Percentiles rank a stretch among this genome's conserved stretches.
These are phyloP conservation scores for Epinephelus awoara DNA, from an alignment of 2,797 vertebrate species.

Conservation along the genomic window DNA sequence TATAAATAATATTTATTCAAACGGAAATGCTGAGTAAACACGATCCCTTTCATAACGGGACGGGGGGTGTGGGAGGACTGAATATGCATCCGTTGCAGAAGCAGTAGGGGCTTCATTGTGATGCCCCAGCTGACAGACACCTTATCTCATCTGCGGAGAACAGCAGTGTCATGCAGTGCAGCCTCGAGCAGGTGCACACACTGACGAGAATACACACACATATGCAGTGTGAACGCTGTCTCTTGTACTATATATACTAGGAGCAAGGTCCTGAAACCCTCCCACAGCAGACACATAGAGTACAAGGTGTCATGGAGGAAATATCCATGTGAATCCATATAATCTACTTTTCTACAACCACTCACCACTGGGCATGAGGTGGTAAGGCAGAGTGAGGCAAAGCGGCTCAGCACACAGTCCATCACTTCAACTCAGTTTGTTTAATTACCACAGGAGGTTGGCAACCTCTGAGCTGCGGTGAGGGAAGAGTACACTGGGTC, in stretches of 20 bases:
- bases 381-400: conserved; percentile 12
- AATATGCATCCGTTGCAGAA: conserved; percentile 79
- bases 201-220: conserved; percentile 4
- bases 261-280: conserved; percentile 26
- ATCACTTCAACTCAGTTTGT: conserved; percentile 41
- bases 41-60: conserved; percentile 68
- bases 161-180: conserved; percentile 56
- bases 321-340: background rate
- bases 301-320: conserved; percentile 15
- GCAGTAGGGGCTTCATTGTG: conserved; percentile 58
- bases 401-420: conserved; percentile 21
- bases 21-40: conserved; percentile 75
- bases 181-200: conserved; percentile 43
- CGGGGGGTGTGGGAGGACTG: conserved; percentile 48
- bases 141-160: conserved; percentile 75
- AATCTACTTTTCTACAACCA: background rate
- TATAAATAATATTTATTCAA: conserved; percentile 75
- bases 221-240: conserved; percentile 4
- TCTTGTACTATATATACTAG: conserved; percentile 16
- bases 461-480: conserved; percentile 33
- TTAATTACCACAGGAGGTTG: conserved; percentile 65
- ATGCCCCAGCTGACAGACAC: conserved; percentile 70
- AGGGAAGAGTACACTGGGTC: conserved; percentile 39
- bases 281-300: conserved; percentile 1
- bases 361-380: background rate